phyloP scores from a whole-genome alignment of 2,888 invertebrate species.

The Danaus chrysippus region DNA sequence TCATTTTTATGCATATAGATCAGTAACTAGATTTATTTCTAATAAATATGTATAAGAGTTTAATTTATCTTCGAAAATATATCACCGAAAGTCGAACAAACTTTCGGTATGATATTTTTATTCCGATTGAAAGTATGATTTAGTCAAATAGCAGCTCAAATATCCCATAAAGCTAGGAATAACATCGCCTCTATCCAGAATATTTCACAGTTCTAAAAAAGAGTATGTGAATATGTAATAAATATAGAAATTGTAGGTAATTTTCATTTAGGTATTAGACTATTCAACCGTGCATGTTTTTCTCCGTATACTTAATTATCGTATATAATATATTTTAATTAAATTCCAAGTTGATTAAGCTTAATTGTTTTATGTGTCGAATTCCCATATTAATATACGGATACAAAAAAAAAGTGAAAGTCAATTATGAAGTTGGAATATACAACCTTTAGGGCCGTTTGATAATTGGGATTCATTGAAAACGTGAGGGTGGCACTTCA shows the following conservation, averaged over 20 bases:
- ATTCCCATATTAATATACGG: too few species aligned
- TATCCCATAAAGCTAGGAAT: neutral
- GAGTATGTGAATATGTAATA: neutral
- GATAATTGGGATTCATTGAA: slow-evolving; percentile 12
- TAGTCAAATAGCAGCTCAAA: neutral
- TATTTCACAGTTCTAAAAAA: neutral
- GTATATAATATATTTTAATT: too few species aligned
- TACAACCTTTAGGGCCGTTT: neutral
- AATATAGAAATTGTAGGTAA: too few species aligned
- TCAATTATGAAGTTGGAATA: neutral
- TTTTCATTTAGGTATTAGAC: too few species aligned
- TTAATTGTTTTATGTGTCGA: too few species aligned
- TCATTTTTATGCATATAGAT: slow-evolving; percentile 6
- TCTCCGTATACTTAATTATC: too few species aligned
- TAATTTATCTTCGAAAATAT: slow-evolving; percentile 2
- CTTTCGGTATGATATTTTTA: neutral
- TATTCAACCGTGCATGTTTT: too few species aligned
- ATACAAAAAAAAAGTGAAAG: too few species aligned
- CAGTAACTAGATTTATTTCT: slow-evolving; percentile 19
- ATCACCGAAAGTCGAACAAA: neutral
- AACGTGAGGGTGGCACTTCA: slow-evolving; percentile 31
- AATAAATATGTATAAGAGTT: slow-evolving; percentile 5
- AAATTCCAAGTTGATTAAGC: too few species aligned
- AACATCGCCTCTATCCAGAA: neutral
- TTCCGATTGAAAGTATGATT: slow-evolving; percentile 1